These are phyloP conservation scores for Solen grandis DNA, from an alignment of 1,140 invertebrate genomes.

Conservation along the genomic window DNA sequence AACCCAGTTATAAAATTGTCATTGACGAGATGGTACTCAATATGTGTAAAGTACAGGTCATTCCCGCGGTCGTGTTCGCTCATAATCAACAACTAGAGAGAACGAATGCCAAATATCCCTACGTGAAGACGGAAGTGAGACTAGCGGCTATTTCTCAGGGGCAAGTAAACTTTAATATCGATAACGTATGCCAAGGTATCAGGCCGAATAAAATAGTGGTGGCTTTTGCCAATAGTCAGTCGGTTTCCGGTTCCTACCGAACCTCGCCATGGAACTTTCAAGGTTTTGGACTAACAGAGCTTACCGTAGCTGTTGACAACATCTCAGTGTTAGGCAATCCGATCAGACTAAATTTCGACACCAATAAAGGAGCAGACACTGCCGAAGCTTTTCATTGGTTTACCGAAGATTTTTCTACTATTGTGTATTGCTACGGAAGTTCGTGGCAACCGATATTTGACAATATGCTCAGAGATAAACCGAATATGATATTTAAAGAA, in stretches of 20 bases:
- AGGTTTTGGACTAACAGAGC: not conserved
- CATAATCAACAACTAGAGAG: not conserved
- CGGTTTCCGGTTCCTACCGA: not conserved
- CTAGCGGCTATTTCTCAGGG: not conserved
- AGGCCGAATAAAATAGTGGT: conserved; percentile 1
- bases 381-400: not conserved
- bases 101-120: not conserved
- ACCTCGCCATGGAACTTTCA: conserved; percentile 3
- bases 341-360: not conserved
- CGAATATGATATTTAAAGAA: too few relatives aligned
- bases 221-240: not conserved
- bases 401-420: too few relatives aligned
- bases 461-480: too few relatives aligned
- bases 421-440: too few relatives aligned
- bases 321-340: not conserved
- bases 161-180: too few relatives aligned
- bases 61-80: not conserved
- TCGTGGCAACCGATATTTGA: too few relatives aligned
- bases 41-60: too few relatives aligned
- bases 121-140: conserved; percentile 1
- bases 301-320: not conserved
- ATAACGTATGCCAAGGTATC: too few relatives aligned
- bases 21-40: conserved; percentile 11
- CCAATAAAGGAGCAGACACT: too few relatives aligned
- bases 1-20: not conserved